Evolutionary conservation across 2,888 invertebrate genomes (phyloP).

Genomic region (Girardia tigrina): DNA sequence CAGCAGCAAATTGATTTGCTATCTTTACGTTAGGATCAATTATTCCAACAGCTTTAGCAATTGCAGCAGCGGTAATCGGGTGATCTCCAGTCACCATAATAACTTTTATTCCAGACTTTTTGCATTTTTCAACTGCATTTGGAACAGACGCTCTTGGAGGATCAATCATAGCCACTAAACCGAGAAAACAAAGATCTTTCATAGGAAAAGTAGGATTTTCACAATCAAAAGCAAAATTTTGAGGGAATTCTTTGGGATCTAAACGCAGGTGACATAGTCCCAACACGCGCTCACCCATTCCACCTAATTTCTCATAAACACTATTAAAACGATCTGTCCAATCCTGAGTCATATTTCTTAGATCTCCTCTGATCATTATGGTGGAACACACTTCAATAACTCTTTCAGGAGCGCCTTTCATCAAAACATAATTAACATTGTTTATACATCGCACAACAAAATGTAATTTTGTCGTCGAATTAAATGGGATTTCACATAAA

Average conservation of each 20-base stretch:
- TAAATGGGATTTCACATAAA: conserved; percentile 25
- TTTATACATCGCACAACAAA: neutral
- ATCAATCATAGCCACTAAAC: conserved; percentile 27
- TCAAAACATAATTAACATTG: conserved; percentile 50
- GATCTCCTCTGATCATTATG: conserved; percentile 80
- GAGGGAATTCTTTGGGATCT: neutral
- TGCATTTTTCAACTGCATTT: conserved; percentile 27
- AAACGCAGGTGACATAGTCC: conserved; percentile 66
- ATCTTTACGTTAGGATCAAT: conserved; percentile 52
- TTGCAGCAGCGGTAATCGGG: conserved; percentile 65
- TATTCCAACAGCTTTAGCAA: conserved; percentile 77
- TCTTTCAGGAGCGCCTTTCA: conserved; percentile 84
- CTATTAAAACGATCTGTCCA: conserved; percentile 88
- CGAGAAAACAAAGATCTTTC: conserved; percentile 2
- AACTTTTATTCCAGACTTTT: conserved; percentile 24
- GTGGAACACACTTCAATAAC: conserved; percentile 75
- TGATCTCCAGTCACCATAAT: conserved; percentile 71
- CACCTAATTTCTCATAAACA: conserved; percentile 68
- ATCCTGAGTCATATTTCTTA: conserved; percentile 73
- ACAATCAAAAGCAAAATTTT: neutral
- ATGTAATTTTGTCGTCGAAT: conserved; percentile 15
- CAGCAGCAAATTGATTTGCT: neutral
- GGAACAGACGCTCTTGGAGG: conserved; percentile 29
- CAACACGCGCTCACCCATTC: conserved; percentile 70
- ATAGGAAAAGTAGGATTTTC: neutral